Conservation (phyloP, 2,888 invertebrate genomes). For the Nineta flava region DNA sequence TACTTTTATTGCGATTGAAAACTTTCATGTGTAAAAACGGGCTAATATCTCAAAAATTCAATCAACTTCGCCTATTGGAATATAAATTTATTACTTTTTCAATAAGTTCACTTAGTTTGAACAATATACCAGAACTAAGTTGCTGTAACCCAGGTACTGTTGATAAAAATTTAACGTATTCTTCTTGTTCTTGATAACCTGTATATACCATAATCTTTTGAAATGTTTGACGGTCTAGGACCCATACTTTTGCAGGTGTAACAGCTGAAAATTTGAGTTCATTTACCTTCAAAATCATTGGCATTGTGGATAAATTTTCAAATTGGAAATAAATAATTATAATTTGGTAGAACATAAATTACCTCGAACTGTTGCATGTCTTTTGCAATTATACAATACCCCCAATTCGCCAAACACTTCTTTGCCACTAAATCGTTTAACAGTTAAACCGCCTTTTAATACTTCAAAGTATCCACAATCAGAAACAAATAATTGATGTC, state of each 20-base stretch:
- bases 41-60: too few relatives aligned
- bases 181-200: neutral
- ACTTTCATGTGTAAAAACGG: too few relatives aligned
- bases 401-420: constrained; percentile 85
- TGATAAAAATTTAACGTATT: neutral
- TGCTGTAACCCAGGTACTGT: neutral
- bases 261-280: constrained; percentile 34
- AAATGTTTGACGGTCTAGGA: constrained; percentile 69
- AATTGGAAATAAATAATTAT: too few relatives aligned
- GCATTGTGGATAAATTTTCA: too few relatives aligned
- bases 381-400: constrained; percentile 81
- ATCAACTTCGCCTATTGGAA: too few relatives aligned
- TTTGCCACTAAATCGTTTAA: constrained; percentile 66
- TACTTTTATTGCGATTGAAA: too few relatives aligned
- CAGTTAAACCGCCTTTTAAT: constrained; percentile 59
- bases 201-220: constrained; percentile 77
- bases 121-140: neutral
- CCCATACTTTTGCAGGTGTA: constrained; percentile 72
- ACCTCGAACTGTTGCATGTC: constrained; percentile 77
- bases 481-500: constrained; percentile 75
- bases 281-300: too few relatives aligned
- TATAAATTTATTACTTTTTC: neutral
- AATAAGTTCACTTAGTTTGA: neutral
- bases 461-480: constrained; percentile 78
- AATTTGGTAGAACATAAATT: too few relatives aligned